Conservation (phyloP, 2,113 vertebrate species). For the Ia io region DNA sequence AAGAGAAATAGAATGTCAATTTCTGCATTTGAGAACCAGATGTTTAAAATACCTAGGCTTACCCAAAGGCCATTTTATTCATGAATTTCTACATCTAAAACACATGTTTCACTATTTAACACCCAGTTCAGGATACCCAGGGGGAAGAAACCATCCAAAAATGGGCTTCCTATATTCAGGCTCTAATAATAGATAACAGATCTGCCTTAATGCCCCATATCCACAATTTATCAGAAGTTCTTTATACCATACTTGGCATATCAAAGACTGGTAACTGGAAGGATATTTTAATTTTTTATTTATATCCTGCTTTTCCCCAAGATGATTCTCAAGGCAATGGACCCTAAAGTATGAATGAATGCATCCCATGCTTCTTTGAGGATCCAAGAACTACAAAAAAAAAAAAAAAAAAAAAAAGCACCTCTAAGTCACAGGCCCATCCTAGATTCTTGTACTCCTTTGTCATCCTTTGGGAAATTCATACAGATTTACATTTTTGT, state of each 20-base stretch:
- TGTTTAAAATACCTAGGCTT: conserved; percentile 78
- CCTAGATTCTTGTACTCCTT: conserved; percentile 42
- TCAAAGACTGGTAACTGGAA: conserved; percentile 69
- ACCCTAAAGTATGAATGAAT: conserved; percentile 52
- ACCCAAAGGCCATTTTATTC: conserved; percentile 78
- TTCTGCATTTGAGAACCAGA: conserved; percentile 75
- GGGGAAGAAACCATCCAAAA: conserved; percentile 73
- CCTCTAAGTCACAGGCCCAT: conserved; percentile 12
- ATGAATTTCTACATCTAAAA: conserved; percentile 77
- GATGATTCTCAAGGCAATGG: conserved; percentile 38
- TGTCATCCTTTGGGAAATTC: conserved; percentile 54
- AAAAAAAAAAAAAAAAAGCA: too few relatives aligned
- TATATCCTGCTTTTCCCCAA: conserved; percentile 53
- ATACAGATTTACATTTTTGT: conserved; percentile 44
- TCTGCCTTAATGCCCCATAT: conserved; percentile 70
- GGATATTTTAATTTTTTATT: conserved; percentile 64
- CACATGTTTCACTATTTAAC: conserved; percentile 77
- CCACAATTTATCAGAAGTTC: conserved; percentile 72
- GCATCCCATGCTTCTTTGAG: conserved; percentile 22
- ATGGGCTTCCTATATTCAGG: conserved; percentile 61
- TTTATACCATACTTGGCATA: conserved; percentile 72
- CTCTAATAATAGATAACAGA: conserved; percentile 76
- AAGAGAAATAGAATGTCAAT: conserved; percentile 62
- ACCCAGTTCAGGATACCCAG: conserved; percentile 77
- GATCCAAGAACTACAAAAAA: background rate